Evolutionary conservation across 2,113 vertebrate genomes (phyloP).

Genomic region (Paracanthobrama guichenoti): DNA sequence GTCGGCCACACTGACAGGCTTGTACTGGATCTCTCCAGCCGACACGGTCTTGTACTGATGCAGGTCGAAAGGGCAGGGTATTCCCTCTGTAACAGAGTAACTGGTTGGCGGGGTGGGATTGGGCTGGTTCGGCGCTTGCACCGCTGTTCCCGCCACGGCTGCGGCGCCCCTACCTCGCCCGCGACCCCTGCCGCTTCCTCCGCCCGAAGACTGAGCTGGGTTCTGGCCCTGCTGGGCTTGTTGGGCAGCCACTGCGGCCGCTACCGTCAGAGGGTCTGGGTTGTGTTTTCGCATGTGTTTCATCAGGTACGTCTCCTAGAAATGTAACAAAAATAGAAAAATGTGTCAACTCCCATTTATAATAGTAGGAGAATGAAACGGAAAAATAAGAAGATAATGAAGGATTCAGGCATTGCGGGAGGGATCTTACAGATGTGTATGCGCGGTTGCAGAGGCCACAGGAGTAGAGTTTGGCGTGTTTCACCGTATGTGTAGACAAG

Average conservation of each 20-base stretch:
- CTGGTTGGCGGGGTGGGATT: slow-evolving; percentile 74
- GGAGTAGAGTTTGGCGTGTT: slow-evolving; percentile 96
- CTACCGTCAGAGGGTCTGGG: slow-evolving; percentile 78
- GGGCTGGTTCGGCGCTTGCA: slow-evolving; percentile 72
- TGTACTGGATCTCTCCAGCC: slow-evolving; percentile 78
- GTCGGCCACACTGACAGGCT: slow-evolving; percentile 75
- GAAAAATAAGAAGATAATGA: not conserved
- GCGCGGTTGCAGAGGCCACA: slow-evolving; percentile 95
- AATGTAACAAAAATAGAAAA: not conserved
- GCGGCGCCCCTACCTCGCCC: slow-evolving; percentile 68
- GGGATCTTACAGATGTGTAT: slow-evolving; percentile 89
- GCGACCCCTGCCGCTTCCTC: slow-evolving; percentile 27
- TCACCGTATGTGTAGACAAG: slow-evolving; percentile 94
- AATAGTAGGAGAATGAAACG: not conserved
- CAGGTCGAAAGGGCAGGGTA: slow-evolving; percentile 91
- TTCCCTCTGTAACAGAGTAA: slow-evolving; percentile 75
- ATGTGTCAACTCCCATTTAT: not conserved
- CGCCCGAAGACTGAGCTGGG: slow-evolving; percentile 61
- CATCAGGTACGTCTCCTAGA: slow-evolving; percentile 96
- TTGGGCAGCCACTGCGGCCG: slow-evolving; percentile 72
- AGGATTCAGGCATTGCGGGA: not conserved
- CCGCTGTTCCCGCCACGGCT: slow-evolving; percentile 64
- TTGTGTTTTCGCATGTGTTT: slow-evolving; percentile 99
- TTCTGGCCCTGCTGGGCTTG: slow-evolving; percentile 73
- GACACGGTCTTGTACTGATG: slow-evolving; percentile 95